These are phyloP conservation scores for Atta cephalotes DNA, from an alignment of 1,140 invertebrate genomes.

Conservation along the genomic window DNA sequence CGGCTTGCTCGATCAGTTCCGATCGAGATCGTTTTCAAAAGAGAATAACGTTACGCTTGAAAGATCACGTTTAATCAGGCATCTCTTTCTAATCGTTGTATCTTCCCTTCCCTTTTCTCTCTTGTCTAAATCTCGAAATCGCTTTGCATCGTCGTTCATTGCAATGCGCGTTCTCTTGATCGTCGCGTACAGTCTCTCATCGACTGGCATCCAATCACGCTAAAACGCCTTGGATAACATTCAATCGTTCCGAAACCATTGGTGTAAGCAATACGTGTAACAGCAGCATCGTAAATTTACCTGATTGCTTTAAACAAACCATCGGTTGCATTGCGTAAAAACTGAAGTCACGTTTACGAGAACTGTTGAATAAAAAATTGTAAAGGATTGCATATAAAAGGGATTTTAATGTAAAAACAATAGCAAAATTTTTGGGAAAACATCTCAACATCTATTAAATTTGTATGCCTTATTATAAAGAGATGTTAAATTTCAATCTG, in stretches of 20 bases:
- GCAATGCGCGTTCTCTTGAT: slow-evolving; percentile 7
- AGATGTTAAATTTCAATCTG: not conserved
- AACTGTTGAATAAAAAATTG: not conserved
- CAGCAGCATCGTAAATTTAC: slow-evolving; percentile 23
- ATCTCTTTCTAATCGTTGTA: slow-evolving; percentile 40
- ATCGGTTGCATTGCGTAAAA: not conserved
- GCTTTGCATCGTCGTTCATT: slow-evolving; percentile 27
- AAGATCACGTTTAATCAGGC: slow-evolving; percentile 12
- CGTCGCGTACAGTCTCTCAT: slow-evolving; percentile 25
- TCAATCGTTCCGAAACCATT: slow-evolving; percentile 19
- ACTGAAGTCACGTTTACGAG: not conserved
- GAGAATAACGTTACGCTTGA: slow-evolving; percentile 24
- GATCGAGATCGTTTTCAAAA: slow-evolving; percentile 23
- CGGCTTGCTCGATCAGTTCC: not conserved
- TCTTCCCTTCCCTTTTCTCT: not conserved
- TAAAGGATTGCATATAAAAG: not conserved
- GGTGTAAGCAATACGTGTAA: slow-evolving; percentile 33
- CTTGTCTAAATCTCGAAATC: slow-evolving; percentile 26
- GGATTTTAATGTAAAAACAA: not conserved
- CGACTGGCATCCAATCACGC: slow-evolving; percentile 47
- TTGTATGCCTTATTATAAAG: not conserved
- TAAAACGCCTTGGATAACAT: slow-evolving; percentile 55
- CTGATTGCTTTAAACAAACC: slow-evolving; percentile 48
- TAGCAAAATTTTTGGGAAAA: not conserved
- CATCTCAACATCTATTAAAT: not conserved